Evolutionary conservation across 2,888 invertebrate genomes (phyloP).

Genomic region (Hirtodrosophila alboralis): DNA sequence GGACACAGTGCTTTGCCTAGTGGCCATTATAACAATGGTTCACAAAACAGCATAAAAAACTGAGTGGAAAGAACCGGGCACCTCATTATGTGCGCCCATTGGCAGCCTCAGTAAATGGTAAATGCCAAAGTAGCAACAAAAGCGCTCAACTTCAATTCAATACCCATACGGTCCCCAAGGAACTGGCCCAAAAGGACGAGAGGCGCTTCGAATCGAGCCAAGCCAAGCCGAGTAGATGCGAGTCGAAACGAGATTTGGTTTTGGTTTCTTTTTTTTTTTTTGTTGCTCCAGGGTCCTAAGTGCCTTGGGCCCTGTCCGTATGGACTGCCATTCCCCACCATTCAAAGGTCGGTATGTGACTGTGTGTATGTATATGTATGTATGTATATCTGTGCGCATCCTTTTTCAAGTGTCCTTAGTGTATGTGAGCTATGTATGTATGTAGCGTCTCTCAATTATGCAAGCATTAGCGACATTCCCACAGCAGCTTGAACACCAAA

Average conservation of each 20-base stretch:
- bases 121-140: constrained; percentile 25
- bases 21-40: constrained; percentile 28
- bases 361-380: constrained; percentile 21
- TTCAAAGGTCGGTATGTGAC: constrained; percentile 8
- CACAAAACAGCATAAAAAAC: background rate
- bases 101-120: constrained; percentile 44
- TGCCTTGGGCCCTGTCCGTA: constrained; percentile 30
- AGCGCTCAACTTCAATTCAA: constrained; percentile 30
- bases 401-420: constrained; percentile 55
- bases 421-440: constrained; percentile 31
- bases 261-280: constrained; percentile 15
- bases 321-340: constrained; percentile 9
- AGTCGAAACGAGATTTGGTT: constrained; percentile 21
- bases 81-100: constrained; percentile 54
- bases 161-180: constrained; percentile 27
- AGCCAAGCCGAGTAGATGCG: constrained; percentile 9
- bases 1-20: constrained; percentile 5
- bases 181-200: constrained; percentile 29
- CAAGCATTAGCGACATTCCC: constrained; percentile 54
- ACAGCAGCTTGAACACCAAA: constrained; percentile 38
- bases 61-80: constrained; percentile 16
- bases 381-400: constrained; percentile 25
- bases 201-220: constrained; percentile 9
- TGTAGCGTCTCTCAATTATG: constrained; percentile 55
- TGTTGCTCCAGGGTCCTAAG: constrained; percentile 32